phyloP scores from a whole-genome alignment of 2,888 invertebrate genomes.

The Esperia sulphurella region DNA sequence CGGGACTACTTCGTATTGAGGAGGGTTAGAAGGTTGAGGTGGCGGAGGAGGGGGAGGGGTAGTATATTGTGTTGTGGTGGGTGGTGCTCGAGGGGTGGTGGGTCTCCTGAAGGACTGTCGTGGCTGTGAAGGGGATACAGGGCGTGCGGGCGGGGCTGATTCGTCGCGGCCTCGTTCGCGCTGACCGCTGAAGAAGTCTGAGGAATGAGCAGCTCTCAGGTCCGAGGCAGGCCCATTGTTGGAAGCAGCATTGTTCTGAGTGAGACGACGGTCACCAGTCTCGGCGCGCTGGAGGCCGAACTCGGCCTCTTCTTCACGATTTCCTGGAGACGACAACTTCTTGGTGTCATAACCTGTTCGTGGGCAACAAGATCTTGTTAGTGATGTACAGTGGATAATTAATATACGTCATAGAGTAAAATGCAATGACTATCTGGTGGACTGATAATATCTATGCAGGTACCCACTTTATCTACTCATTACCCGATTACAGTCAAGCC shows the following conservation, averaged over 20 bases:
- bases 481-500: too few relatives aligned
- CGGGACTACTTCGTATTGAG: constrained; percentile 43
- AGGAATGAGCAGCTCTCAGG: constrained; percentile 85
- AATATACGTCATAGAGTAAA: background rate
- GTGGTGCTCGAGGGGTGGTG: constrained; percentile 35
- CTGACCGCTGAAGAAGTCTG: constrained; percentile 84
- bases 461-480: too few relatives aligned
- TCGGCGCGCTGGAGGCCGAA: constrained; percentile 87
- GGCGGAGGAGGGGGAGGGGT: constrained; percentile 31
- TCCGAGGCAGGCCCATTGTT: constrained; percentile 72
- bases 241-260: constrained; percentile 37
- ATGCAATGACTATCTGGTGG: too few relatives aligned
- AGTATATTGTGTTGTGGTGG: constrained; percentile 39
- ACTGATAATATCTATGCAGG: too few relatives aligned
- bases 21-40: constrained; percentile 29
- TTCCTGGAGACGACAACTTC: constrained; percentile 67
- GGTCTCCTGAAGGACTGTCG: constrained; percentile 42
- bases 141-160: constrained; percentile 22
- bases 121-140: constrained; percentile 23
- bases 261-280: constrained; percentile 76
- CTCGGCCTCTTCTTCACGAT: constrained; percentile 84
- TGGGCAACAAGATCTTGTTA: constrained; percentile 7
- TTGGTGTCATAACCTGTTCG: constrained; percentile 83
- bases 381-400: background rate
- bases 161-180: constrained; percentile 70